A percentile compares a stretch with the other conserved stretches of the same genome.
phyloP scores from a whole-genome alignment of 2,113 vertebrate species.

The western clawed frog (Xenopus tropicalis) region UCB_Xtro_10.0 CM004443.2:132105501-132106000 shows the following conservation, averaged over 20 bases:
- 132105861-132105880: constrained; percentile 66
- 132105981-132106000: constrained; percentile 76
- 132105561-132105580: constrained; percentile 47
- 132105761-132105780: constrained; percentile 55
- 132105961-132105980: constrained; percentile 71
- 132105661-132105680: constrained; percentile 45
- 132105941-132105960: constrained; percentile 63
- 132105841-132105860: constrained; percentile 68
- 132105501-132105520: constrained; percentile 44
- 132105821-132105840: constrained; percentile 64
- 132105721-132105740: constrained; percentile 54
- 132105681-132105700: constrained; percentile 58
- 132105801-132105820: constrained; percentile 52
- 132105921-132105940: constrained; percentile 75
- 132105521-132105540: constrained; percentile 53
- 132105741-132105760: constrained; percentile 49
- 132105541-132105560: constrained; percentile 47
- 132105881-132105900: constrained; percentile 55
- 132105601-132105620: constrained; percentile 20
- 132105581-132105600: constrained; percentile 53
- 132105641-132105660: constrained; percentile 53
- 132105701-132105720: constrained; percentile 53
- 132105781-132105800: constrained; percentile 59
- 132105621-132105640: constrained; percentile 40
- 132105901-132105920: constrained; percentile 75